phyloP scores from a whole-genome alignment of 1,140 invertebrate genomes.

The Orius insidiosus region DNA sequence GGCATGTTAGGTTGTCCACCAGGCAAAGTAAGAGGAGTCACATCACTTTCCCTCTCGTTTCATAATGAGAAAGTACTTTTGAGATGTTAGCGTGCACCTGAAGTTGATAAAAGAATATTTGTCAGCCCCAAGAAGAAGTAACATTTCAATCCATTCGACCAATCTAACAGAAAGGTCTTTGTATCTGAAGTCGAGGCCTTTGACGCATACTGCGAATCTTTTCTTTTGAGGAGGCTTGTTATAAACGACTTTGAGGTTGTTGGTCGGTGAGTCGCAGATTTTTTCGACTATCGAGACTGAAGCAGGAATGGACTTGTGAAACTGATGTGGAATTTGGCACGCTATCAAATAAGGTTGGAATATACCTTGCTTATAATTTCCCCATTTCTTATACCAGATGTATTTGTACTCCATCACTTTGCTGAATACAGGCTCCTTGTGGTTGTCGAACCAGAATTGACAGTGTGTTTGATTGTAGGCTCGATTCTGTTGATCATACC shows the following conservation, averaged over 20 bases:
- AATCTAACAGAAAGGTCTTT: constrained; percentile 76
- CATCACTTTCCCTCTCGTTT: constrained; percentile 55
- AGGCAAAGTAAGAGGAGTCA: constrained; percentile 74
- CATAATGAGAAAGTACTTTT: constrained; percentile 71
- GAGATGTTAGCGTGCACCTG: constrained; percentile 79
- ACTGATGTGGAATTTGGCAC: constrained; percentile 61
- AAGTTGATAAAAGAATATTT: constrained; percentile 82
- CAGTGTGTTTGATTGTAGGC: constrained; percentile 75
- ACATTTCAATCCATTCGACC: constrained; percentile 88
- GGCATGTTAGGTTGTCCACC: constrained; percentile 82
- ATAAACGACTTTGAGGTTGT: constrained; percentile 73
- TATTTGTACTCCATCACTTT: constrained; percentile 79
- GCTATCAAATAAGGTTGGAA: constrained; percentile 82
- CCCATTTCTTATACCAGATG: constrained; percentile 88
- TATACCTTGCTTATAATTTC: constrained; percentile 80
- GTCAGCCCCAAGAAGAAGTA: constrained; percentile 71
- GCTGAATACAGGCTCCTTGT: constrained; percentile 58
- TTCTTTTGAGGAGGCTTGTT: constrained; percentile 43
- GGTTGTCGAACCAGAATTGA: constrained; percentile 77
- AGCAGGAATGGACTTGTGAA: constrained; percentile 53
- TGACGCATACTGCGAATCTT: constrained; percentile 86
- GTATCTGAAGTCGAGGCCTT: constrained; percentile 78
- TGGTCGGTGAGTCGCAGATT: constrained; percentile 66
- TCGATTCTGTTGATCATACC: constrained; percentile 81
- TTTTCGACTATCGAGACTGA: constrained; percentile 75